A percentile compares a stretch with the other conserved stretches of the same genome.
Conservation (phyloP, 2,113 vertebrate genomes). For the Cyphomyrus discorhynchus region DNA sequence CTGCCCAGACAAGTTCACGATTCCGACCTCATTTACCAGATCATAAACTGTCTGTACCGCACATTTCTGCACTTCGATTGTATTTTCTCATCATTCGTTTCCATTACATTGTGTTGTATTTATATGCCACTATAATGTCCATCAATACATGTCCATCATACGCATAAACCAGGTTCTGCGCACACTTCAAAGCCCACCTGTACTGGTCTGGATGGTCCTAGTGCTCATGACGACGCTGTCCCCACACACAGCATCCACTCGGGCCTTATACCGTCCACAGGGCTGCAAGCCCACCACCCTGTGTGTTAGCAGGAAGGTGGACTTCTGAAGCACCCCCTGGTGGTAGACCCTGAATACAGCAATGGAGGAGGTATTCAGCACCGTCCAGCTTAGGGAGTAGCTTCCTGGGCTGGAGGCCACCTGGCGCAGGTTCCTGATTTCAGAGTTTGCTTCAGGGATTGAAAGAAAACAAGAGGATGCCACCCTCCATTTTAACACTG, state of each 20-base stretch:
- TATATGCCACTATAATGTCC: not conserved
- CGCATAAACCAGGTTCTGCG: not conserved
- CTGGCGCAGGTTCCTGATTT: conserved; percentile 41
- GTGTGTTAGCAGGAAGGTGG: conserved; percentile 39
- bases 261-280: conserved; percentile 38
- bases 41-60: not conserved
- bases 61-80: not conserved
- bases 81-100: not conserved
- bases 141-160: not conserved
- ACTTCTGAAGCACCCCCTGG: conserved; percentile 39
- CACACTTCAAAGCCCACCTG: conserved; percentile 36
- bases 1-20: not conserved
- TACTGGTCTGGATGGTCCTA: conserved; percentile 30
- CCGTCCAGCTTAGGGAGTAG: conserved; percentile 53
- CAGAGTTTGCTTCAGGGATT: conserved; percentile 36
- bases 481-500: not conserved
- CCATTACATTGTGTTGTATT: not conserved
- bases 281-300: conserved; percentile 41
- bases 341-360: conserved; percentile 50
- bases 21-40: not conserved
- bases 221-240: conserved; percentile 42
- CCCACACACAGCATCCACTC: conserved; percentile 54
- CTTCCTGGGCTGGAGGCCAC: conserved; percentile 32
- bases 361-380: conserved; percentile 40
- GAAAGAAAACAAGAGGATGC: conserved; percentile 8